phyloP scores from a whole-genome alignment of 1,140 invertebrate species.

The Callitettix versicolor region DNA sequence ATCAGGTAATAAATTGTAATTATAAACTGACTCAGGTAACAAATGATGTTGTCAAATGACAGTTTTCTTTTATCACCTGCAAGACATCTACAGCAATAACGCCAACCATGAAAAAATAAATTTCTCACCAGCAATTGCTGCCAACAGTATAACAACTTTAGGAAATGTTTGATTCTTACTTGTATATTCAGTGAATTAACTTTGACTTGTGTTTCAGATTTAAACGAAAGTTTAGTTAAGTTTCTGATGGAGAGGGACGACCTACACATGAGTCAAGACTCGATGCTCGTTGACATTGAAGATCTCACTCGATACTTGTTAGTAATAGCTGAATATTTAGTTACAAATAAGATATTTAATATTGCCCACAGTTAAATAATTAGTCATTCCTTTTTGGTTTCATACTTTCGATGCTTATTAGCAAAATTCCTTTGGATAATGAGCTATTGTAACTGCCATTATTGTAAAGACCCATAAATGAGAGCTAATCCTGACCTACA shows the following conservation, averaged over 20 bases:
- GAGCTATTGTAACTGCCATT: not conserved
- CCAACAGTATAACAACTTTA: too few relatives aligned
- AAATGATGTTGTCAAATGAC: too few relatives aligned
- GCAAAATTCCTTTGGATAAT: not conserved
- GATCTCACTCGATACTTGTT: slow-evolving; percentile 86
- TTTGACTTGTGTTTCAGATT: slow-evolving; percentile 36
- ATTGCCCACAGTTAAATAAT: not conserved
- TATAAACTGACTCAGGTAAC: too few relatives aligned
- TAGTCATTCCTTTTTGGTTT: not conserved
- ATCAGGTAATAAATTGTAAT: too few relatives aligned
- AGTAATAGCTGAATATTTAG: slow-evolving; percentile 27
- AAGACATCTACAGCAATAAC: too few relatives aligned
- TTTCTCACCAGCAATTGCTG: too few relatives aligned
- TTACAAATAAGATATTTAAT: not conserved
- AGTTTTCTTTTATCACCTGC: too few relatives aligned
- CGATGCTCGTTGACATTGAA: slow-evolving; percentile 93
- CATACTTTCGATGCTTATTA: slow-evolving; percentile 6
- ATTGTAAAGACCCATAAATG: not conserved
- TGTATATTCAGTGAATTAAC: too few relatives aligned
- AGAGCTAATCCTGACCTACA: not conserved
- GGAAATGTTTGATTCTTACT: too few relatives aligned
- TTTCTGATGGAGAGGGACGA: slow-evolving; percentile 82
- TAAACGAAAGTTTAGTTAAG: slow-evolving; percentile 82
- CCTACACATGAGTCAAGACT: slow-evolving; percentile 93
- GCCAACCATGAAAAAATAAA: too few relatives aligned